A percentile compares a stretch with the other conserved stretches of the same genome.
Conservation (phyloP, 2,797 vertebrate genomes). For the Spheniscus humboldti region DNA sequence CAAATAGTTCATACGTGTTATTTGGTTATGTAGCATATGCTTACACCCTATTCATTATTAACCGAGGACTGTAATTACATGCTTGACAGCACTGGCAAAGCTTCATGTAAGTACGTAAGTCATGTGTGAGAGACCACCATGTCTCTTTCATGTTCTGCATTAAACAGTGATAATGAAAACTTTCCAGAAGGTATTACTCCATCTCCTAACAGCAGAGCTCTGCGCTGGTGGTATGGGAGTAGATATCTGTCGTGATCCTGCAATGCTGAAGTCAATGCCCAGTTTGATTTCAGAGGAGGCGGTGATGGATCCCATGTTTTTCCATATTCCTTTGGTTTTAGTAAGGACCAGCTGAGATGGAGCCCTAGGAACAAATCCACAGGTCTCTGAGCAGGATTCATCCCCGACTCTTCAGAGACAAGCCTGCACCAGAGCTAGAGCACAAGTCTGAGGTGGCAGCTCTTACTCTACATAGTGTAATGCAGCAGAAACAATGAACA, state of each 20-base stretch:
- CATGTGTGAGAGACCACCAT: neutral
- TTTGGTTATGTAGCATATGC: conserved; percentile 13
- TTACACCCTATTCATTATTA: neutral
- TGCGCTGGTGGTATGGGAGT: neutral
- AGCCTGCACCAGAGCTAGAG: neutral
- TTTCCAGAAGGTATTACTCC: neutral
- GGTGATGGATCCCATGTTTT: neutral
- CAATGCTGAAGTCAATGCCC: neutral
- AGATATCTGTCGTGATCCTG: neutral
- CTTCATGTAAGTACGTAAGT: neutral
- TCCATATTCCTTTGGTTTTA: neutral
- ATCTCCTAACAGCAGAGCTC: neutral
- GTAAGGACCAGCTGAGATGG: neutral
- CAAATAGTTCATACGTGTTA: neutral
- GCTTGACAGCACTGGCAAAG: neutral
- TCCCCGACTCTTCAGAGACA: neutral
- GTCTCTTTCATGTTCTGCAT: neutral
- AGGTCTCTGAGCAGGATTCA: neutral
- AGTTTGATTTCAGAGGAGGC: neutral
- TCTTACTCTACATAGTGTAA: neutral
- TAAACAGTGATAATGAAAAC: neutral
- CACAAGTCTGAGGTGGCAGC: neutral
- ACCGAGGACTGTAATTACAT: neutral
- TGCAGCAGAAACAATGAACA: neutral
- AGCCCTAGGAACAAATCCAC: neutral